Conservation (phyloP, 2,113 vertebrate genomes). For the Regulus satrapa region DNA sequence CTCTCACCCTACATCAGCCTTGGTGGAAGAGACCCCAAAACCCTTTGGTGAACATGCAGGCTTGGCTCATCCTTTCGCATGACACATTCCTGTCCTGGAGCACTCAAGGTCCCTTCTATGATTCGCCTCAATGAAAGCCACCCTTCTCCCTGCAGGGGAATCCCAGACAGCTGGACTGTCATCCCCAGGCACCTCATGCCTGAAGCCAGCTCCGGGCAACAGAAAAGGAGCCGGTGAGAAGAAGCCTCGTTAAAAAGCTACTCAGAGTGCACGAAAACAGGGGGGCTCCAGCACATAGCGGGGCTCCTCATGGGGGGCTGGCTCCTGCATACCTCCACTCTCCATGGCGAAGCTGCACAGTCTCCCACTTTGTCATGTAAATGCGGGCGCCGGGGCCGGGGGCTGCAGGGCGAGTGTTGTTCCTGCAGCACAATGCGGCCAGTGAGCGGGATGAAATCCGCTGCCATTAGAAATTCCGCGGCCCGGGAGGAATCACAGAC, state of each 20-base stretch:
- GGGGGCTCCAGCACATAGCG: background rate
- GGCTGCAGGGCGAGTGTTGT: constrained; percentile 10
- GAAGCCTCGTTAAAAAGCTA: background rate
- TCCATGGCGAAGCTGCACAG: constrained; percentile 58
- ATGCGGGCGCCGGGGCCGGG: constrained; percentile 27
- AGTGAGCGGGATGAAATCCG: constrained; percentile 44
- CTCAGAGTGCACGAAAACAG: background rate
- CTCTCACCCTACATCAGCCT: background rate
- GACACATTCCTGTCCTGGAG: background rate
- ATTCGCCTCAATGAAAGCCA: background rate
- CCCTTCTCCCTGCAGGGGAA: background rate
- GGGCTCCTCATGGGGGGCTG: background rate
- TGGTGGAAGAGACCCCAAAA: background rate
- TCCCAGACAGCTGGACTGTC: rapidly evolving
- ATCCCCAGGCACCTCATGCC: background rate
- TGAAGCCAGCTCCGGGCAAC: background rate
- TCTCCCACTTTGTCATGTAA: constrained; percentile 73
- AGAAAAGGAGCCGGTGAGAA: background rate
- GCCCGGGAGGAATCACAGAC: constrained; percentile 29
- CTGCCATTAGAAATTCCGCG: constrained; percentile 54
- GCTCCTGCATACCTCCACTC: constrained; percentile 57
- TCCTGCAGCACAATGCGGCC: constrained; percentile 52
- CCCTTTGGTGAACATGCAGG: background rate
- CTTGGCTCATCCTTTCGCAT: background rate
- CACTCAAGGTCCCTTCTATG: rapidly evolving